Evolutionary conservation across 2,888 invertebrate genomes (phyloP).

Genomic region (Drosophila leonis): DNA sequence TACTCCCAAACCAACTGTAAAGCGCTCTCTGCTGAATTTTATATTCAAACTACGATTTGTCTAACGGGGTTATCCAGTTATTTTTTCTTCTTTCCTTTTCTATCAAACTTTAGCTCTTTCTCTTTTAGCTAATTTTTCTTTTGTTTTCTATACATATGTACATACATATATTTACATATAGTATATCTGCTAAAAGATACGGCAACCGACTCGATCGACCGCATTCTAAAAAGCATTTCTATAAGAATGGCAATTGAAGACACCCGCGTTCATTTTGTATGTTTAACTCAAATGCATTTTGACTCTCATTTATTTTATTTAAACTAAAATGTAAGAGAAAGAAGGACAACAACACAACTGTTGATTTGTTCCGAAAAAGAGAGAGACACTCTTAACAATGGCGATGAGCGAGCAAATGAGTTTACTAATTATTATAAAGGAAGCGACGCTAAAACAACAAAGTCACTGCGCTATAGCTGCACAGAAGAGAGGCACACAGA

Average conservation of each 20-base stretch:
- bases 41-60: too few species aligned
- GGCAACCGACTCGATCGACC: neutral
- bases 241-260: neutral
- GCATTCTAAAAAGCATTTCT: neutral
- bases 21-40: too few species aligned
- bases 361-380: neutral
- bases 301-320: neutral
- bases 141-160: neutral
- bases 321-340: neutral
- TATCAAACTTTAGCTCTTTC: neutral
- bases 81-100: neutral
- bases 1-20: too few species aligned
- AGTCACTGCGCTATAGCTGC: neutral
- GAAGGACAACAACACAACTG: neutral
- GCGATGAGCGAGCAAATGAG: neutral
- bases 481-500: neutral
- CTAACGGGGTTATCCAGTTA: too few species aligned
- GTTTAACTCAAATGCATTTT: neutral
- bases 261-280: neutral
- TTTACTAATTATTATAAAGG: slow-evolving; percentile 2
- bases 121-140: neutral
- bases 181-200: neutral
- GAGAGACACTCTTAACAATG: neutral
- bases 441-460: neutral
- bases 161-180: too few species aligned